phyloP scores from a whole-genome alignment of 2,113 vertebrate genomes.

The Circaetus cinerascens region DNA sequence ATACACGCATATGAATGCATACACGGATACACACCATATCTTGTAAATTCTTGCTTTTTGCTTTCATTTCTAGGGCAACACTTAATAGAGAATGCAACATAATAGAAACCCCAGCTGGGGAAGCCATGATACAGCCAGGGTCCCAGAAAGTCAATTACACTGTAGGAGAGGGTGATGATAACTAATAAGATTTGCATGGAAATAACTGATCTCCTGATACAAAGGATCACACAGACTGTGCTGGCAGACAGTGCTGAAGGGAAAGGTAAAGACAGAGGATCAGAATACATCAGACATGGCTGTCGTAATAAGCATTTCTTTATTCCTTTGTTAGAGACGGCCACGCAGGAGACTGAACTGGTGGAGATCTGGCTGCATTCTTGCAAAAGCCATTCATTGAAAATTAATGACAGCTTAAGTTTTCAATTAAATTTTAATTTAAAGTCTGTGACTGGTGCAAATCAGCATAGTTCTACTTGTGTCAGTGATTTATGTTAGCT shows the following conservation, averaged over 20 bases:
- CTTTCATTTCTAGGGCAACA: background rate
- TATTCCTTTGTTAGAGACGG: background rate
- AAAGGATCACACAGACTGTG: background rate
- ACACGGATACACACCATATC: accelerated
- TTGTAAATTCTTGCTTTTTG: background rate
- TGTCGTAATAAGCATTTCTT: background rate
- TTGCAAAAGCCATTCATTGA: background rate
- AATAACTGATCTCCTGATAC: background rate
- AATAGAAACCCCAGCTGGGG: background rate
- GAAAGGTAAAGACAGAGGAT: background rate
- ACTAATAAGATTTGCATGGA: background rate
- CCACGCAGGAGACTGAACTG: background rate
- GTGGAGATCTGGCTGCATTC: background rate
- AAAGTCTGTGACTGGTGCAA: conserved; percentile 1
- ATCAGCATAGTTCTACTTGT: background rate
- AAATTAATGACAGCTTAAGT: conserved; percentile 56
- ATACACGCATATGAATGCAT: accelerated
- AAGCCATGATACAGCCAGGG: background rate
- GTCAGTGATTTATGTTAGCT: conserved; percentile 31
- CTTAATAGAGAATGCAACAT: background rate
- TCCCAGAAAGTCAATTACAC: background rate
- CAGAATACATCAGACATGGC: background rate
- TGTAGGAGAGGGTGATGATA: background rate
- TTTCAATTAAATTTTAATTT: conserved; percentile 56
- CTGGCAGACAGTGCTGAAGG: background rate